Conservation (phyloP, 2,888 invertebrate species). For the Pheosia tremula region DNA sequence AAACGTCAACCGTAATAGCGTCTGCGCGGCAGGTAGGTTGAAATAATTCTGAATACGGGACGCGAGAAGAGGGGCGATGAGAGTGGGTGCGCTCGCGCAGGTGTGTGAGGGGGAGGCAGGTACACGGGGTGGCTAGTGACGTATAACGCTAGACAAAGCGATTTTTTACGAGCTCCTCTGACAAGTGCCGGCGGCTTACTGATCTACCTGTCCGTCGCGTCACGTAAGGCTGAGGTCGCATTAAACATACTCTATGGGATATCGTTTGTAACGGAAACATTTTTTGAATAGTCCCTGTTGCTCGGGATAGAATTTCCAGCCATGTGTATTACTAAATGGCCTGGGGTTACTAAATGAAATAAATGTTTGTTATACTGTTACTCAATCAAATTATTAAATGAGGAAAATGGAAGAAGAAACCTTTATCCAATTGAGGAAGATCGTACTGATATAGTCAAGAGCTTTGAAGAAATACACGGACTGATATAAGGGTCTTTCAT, state of each 20-base stretch:
- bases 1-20: constrained; percentile 42
- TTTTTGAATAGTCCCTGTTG: constrained; percentile 38
- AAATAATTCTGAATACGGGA: constrained; percentile 65
- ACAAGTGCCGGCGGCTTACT: constrained; percentile 55
- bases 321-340: constrained; percentile 6
- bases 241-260: constrained; percentile 8
- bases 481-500: no score
- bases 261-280: constrained; percentile 32
- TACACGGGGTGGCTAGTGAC: constrained; percentile 12
- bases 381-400: not conserved
- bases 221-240: constrained; percentile 36
- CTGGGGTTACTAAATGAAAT: constrained; percentile 1
- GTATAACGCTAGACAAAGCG: constrained; percentile 24
- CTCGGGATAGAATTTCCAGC: constrained; percentile 8
- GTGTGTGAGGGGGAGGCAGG: constrained; percentile 44
- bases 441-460: no score
- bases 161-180: constrained; percentile 39
- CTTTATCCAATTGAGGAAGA: not conserved
- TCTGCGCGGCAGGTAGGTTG: constrained; percentile 57
- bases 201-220: constrained; percentile 41
- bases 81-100: constrained; percentile 40
- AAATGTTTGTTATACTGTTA: not conserved
- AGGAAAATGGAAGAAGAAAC: not conserved
- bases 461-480: no score
- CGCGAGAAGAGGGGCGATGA: constrained; percentile 56